Evolutionary conservation across 2,797 vertebrate genomes (phyloP).

Genomic region (Catharus ustulatus): DNA sequence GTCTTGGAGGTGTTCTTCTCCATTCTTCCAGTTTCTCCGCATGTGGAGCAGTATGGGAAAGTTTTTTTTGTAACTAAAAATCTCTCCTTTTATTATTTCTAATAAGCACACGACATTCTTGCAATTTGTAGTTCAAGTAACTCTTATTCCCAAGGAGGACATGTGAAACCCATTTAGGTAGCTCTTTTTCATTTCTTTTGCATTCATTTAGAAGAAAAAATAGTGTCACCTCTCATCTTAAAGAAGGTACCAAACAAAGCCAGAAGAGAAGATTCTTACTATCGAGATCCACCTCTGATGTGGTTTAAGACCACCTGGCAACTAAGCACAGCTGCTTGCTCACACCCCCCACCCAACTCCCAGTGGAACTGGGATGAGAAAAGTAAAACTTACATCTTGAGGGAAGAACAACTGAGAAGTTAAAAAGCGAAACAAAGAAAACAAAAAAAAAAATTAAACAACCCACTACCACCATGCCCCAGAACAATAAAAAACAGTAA

Average conservation of each 20-base stretch:
- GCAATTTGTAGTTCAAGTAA: neutral
- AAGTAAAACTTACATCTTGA: neutral
- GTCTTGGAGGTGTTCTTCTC: neutral
- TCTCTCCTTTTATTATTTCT: neutral
- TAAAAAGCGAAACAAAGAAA: neutral
- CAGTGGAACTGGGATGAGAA: neutral
- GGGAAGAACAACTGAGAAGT: neutral
- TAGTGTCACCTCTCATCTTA: neutral
- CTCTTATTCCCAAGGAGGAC: neutral
- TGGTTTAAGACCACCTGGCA: neutral
- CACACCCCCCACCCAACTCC: accelerated
- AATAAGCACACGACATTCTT: neutral
- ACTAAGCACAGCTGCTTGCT: neutral
- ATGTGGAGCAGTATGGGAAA: accelerated
- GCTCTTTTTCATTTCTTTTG: neutral
- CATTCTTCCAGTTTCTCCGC: neutral
- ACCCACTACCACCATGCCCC: accelerated
- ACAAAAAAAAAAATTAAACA: neutral
- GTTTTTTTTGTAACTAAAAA: neutral
- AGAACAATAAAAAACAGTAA: accelerated
- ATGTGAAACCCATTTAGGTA: neutral
- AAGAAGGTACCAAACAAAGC: neutral
- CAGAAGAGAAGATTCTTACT: neutral
- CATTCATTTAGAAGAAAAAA: neutral
- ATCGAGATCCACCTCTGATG: neutral